These are phyloP conservation scores for Lepidurus apus DNA, from an alignment of 1,140 invertebrate genomes.

Conservation along the genomic window DNA sequence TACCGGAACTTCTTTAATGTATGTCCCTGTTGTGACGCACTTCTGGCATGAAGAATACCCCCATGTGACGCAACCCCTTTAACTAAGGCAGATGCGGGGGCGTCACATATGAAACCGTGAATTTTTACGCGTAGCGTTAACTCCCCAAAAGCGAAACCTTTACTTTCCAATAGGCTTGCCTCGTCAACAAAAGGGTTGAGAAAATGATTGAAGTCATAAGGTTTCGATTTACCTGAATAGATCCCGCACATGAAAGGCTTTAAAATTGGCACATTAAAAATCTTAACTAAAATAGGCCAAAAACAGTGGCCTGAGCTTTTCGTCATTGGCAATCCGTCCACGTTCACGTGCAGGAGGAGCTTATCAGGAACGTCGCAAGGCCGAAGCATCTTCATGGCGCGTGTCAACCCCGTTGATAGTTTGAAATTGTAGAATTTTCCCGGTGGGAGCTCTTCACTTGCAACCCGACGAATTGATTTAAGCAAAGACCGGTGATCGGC, in stretches of 20 bases:
- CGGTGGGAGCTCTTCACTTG: no score
- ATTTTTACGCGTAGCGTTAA: constrained; percentile 34
- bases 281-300: constrained; percentile 40
- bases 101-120: constrained; percentile 37
- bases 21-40: constrained; percentile 38
- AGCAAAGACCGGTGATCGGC: no score
- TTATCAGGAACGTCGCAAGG: not conserved
- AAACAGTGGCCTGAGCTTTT: constrained; percentile 26
- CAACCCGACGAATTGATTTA: no score
- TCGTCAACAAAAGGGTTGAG: constrained; percentile 38
- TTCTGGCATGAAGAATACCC: constrained; percentile 39
- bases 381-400: not conserved
- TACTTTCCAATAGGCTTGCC: constrained; percentile 32
- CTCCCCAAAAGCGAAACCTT: constrained; percentile 34
- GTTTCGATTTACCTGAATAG: constrained; percentile 37
- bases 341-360: not conserved
- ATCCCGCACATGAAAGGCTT: constrained; percentile 37
- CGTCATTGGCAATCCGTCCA: not conserved
- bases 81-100: constrained; percentile 33
- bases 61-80: constrained; percentile 37
- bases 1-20: constrained; percentile 35
- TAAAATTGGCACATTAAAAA: constrained; percentile 24
- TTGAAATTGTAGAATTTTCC: no score
- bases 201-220: constrained; percentile 35
- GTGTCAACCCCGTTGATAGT: no score